These are phyloP conservation scores for Ailuropoda melanoleuca DNA, from an alignment of 2,113 vertebrate genomes.

Conservation along the genomic window DNA sequence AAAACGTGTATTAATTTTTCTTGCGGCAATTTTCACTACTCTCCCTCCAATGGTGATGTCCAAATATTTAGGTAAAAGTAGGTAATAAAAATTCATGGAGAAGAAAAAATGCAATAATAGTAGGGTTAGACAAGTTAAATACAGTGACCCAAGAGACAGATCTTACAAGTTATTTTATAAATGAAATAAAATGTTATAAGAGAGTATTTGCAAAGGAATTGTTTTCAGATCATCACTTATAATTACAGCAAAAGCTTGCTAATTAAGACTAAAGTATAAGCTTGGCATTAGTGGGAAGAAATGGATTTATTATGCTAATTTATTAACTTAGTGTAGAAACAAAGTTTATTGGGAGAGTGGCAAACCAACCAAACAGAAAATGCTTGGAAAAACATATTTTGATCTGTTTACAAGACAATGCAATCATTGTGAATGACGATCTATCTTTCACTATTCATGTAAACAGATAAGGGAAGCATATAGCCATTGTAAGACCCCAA, in stretches of 20 bases:
- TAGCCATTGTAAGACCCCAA: neutral
- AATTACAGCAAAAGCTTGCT: conserved; percentile 24
- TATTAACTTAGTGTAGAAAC: conserved; percentile 12
- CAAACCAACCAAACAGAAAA: neutral
- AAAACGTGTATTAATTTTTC: conserved; percentile 33
- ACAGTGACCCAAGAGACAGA: conserved; percentile 39
- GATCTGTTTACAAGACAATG: neutral
- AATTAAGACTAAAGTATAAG: conserved; percentile 7
- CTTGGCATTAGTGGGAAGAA: neutral
- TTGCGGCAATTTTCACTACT: neutral
- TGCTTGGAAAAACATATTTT: neutral
- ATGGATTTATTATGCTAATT: neutral
- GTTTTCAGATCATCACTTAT: conserved; percentile 23
- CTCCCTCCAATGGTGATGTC: neutral
- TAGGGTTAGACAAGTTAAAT: conserved; percentile 51
- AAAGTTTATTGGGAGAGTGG: neutral
- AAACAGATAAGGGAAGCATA: neutral
- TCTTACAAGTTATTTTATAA: conserved; percentile 52
- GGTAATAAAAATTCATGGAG: conserved; percentile 32
- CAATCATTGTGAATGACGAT: neutral
- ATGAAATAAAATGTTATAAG: neutral
- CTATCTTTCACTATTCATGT: neutral
- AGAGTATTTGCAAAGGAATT: neutral
- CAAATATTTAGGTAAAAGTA: neutral
- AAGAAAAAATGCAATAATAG: conserved; percentile 34